Conservation (phyloP, 2,797 vertebrate genomes). For the Bryconaethiops microstoma region DNA sequence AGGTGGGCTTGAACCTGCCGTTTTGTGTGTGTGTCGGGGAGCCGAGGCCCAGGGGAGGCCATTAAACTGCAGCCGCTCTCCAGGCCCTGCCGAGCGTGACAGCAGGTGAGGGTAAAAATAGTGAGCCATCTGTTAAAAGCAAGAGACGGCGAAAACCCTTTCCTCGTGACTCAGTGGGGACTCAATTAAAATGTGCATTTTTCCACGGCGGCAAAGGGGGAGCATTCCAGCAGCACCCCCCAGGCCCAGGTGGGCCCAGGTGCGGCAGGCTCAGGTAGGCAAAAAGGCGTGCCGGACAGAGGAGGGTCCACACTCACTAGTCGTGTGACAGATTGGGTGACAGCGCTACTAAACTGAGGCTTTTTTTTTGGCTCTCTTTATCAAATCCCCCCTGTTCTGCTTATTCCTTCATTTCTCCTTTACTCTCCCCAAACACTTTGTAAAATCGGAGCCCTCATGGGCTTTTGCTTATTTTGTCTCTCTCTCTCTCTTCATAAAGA, state of each 20-base stretch:
- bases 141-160: conserved; percentile 54
- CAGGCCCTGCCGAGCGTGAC: conserved; percentile 56
- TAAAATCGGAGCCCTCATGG: conserved; percentile 12
- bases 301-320: conserved; percentile 29
- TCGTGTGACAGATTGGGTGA: conserved; percentile 31
- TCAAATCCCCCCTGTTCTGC: conserved; percentile 33
- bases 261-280: conserved; percentile 35
- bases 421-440: conserved; percentile 29
- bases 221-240: conserved; percentile 14
- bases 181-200: conserved; percentile 69
- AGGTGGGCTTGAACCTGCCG: conserved; percentile 61
- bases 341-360: conserved; percentile 27
- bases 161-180: conserved; percentile 65
- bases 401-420: conserved; percentile 28
- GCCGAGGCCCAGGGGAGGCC: conserved; percentile 63
- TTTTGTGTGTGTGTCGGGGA: conserved; percentile 43
- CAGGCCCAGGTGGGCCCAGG: conserved; percentile 41
- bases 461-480: conserved; percentile 12
- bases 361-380: not conserved
- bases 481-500: not conserved
- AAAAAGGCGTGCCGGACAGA: conserved; percentile 41
- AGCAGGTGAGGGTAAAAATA: conserved; percentile 63
- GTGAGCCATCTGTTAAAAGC: conserved; percentile 63
- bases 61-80: conserved; percentile 73
- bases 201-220: conserved; percentile 37